A percentile compares a stretch with the other conserved stretches of the same genome.
phyloP scores from a whole-genome alignment of 30 jellyfish, hydroid and myxozoan species.

The Morbakka virulenta region DNA sequence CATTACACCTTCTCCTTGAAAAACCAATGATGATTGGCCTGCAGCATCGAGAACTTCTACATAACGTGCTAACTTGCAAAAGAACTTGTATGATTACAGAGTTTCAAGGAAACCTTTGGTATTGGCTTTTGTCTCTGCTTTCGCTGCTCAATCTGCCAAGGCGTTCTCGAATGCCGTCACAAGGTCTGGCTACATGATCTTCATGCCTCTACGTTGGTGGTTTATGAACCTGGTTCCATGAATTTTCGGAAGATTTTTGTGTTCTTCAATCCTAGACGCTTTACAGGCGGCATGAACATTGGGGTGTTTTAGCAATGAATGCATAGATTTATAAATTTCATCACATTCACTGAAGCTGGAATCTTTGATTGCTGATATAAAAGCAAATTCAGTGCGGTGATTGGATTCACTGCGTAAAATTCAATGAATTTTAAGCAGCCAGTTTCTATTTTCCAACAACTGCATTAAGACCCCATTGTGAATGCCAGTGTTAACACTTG shows the following conservation, averaged over 20 bases:
- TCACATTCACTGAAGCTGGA: conserved; percentile 24
- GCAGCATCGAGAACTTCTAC: too few relatives aligned
- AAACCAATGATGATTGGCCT: too few relatives aligned
- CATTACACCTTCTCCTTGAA: too few relatives aligned
- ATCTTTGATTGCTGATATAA: conserved; percentile 33
- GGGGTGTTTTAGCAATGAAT: conserved; percentile 32
- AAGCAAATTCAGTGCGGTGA: conserved; percentile 53
- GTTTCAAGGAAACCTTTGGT: too few relatives aligned
- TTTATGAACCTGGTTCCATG: conserved; percentile 40
- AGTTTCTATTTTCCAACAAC: conserved; percentile 8
- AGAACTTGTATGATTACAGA: too few relatives aligned
- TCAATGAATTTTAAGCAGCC: conserved; percentile 55
- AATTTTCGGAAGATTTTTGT: conserved; percentile 30
- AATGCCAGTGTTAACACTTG: conserved; percentile 44
- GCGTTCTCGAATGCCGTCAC: too few relatives aligned
- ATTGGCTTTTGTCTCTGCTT: conserved; percentile 21
- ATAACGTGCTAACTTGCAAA: too few relatives aligned
- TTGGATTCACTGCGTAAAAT: too few relatives aligned
- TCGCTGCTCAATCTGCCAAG: background rate
- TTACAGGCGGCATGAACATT: conserved; percentile 40
- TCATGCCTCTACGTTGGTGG: conserved; percentile 27
- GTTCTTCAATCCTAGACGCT: too few relatives aligned
- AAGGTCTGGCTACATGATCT: too few relatives aligned
- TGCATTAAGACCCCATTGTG: conserved; percentile 31
- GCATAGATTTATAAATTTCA: conserved; percentile 13